Evolutionary conservation across 2,797 vertebrate species (phyloP).

Genomic region (Poecilia wingei): DNA sequence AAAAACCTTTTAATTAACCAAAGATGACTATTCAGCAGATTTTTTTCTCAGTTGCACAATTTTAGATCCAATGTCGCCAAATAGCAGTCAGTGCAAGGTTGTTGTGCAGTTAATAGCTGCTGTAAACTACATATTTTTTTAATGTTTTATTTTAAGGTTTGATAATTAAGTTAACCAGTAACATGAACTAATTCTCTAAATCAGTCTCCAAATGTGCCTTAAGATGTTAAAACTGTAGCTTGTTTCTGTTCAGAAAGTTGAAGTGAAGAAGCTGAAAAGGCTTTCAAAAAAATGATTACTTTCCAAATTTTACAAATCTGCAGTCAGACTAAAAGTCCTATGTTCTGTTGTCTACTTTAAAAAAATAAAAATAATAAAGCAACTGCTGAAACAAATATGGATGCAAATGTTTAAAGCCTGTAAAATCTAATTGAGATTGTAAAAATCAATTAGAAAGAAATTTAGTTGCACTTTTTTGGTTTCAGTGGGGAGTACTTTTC

Average conservation of each 20-base stretch:
- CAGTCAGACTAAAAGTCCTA: constrained; percentile 5
- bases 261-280: constrained; percentile 15
- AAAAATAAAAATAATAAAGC: not conserved
- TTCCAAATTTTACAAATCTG: constrained; percentile 18
- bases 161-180: not conserved
- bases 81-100: not conserved
- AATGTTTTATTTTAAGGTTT: not conserved
- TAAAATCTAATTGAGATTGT: too few relatives aligned
- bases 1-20: not conserved
- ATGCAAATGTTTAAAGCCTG: constrained; percentile 26
- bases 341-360: constrained; percentile 2
- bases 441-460: too few relatives aligned
- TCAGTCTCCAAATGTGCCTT: not conserved
- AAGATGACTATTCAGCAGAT: not conserved
- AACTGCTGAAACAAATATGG: not conserved
- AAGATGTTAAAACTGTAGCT: constrained; percentile 17
- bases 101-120: too few relatives aligned
- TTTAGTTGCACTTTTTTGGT: not conserved
- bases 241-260: not conserved
- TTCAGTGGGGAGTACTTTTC: constrained; percentile 16
- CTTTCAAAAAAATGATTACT: not conserved
- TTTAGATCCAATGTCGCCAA: constrained; percentile 5
- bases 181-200: not conserved
- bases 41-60: constrained; percentile 15
- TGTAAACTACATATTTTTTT: too few relatives aligned